These are phyloP conservation scores for Turdus rufiventris DNA, from an alignment of 2,113 vertebrate genomes.

Conservation along the genomic window DNA sequence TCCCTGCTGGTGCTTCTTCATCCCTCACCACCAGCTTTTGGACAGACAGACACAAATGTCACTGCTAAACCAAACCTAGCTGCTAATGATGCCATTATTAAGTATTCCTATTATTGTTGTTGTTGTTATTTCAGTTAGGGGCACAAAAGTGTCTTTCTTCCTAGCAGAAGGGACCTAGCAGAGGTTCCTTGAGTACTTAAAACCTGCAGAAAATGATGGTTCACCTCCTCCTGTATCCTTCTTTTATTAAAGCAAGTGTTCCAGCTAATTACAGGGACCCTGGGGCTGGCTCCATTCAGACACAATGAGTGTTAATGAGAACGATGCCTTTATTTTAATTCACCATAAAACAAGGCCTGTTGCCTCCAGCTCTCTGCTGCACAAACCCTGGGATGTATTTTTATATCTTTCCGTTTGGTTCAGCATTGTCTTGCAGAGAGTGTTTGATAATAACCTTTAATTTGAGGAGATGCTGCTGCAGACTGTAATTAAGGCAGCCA, in stretches of 20 bases:
- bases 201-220: background rate
- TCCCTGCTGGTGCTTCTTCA: background rate
- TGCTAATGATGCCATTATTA: accelerated
- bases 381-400: background rate
- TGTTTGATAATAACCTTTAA: constrained; percentile 27
- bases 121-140: background rate
- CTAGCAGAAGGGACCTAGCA: background rate
- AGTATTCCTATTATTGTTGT: background rate
- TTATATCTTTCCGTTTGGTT: background rate
- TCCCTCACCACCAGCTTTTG: background rate
- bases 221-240: background rate
- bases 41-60: too few species aligned
- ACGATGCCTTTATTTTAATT: background rate
- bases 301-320: background rate
- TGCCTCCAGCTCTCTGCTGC: background rate
- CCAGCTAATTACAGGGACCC: background rate
- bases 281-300: background rate
- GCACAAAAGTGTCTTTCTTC: background rate
- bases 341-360: background rate
- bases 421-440: background rate
- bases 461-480: background rate
- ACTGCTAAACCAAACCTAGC: background rate
- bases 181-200: background rate
- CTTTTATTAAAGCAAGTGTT: background rate
- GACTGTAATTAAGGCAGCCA: constrained; percentile 28